phyloP scores from a whole-genome alignment of 2,797 vertebrate species.

The Cyprinella venusta region DNA sequence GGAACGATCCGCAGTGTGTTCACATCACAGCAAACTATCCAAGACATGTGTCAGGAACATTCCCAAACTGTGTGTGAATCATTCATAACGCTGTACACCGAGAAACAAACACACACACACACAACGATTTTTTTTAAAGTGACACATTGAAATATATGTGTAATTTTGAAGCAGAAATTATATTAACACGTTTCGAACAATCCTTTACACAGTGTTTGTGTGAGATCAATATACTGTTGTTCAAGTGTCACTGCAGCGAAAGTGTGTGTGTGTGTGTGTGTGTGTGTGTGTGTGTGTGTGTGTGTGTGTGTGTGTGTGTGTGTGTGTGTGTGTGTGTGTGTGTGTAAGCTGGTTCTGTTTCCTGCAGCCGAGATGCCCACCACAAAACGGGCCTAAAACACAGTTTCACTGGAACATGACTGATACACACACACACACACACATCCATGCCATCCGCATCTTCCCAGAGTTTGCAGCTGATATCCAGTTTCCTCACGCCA shows the following conservation, averaged over 20 bases:
- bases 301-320: constrained; percentile 41
- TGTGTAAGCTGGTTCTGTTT: constrained; percentile 72
- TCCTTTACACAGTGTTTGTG: too few species aligned
- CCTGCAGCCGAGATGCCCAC: constrained; percentile 74
- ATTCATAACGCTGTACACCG: too few species aligned
- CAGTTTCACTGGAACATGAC: neutral
- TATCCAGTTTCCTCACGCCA: constrained; percentile 75
- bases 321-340: constrained; percentile 10
- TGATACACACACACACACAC: neutral
- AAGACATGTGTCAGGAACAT: neutral
- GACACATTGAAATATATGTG: neutral
- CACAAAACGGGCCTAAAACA: constrained; percentile 69
- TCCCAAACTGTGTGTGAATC: neutral
- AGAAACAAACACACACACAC: too few species aligned
- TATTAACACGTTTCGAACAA: too few species aligned
- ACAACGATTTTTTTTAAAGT: too few species aligned
- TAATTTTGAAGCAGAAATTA: neutral
- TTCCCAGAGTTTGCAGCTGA: constrained; percentile 50
- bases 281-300: constrained; percentile 42
- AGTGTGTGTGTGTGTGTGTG: too few species aligned
- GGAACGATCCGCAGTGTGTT: neutral
- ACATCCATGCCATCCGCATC: neutral
- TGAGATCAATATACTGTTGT: too few species aligned
- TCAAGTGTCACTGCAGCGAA: too few species aligned
- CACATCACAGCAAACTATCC: neutral